Evolutionary conservation across 2,888 invertebrate genomes (phyloP).

Genomic region (Dinocampus coccinellae): DNA sequence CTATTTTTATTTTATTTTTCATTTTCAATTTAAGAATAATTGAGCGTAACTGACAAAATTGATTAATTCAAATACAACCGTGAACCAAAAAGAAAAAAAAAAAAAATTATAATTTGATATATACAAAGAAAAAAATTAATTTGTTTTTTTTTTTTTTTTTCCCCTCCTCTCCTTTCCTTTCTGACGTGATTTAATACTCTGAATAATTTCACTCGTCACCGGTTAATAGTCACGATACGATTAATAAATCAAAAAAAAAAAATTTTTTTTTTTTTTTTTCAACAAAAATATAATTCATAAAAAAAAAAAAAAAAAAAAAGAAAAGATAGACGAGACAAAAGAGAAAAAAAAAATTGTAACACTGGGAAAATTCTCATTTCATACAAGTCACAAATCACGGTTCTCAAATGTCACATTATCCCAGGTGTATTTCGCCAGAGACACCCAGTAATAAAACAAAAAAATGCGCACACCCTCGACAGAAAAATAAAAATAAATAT

Average conservation of each 20-base stretch:
- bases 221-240: background rate
- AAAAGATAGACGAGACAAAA: background rate
- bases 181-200: background rate
- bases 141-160: background rate
- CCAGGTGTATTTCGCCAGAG: conserved; percentile 11
- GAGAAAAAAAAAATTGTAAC: conserved; percentile 3
- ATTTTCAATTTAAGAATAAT: background rate
- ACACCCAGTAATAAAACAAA: conserved; percentile 27
- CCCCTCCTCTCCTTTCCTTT: background rate
- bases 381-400: conserved; percentile 18
- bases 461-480: conserved; percentile 17
- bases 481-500: conserved; percentile 18
- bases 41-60: background rate
- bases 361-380: conserved; percentile 13
- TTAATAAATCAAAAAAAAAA: background rate
- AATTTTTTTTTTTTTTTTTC: too few relatives aligned
- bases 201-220: background rate
- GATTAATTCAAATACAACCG: background rate
- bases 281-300: background rate
- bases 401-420: conserved; percentile 26
- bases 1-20: background rate
- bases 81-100: background rate
- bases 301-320: conserved; percentile 7
- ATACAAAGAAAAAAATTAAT: background rate
- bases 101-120: background rate